Evolutionary conservation across 2,888 invertebrate species (phyloP).

Genomic region (Lasioglossum leucozonium): DNA sequence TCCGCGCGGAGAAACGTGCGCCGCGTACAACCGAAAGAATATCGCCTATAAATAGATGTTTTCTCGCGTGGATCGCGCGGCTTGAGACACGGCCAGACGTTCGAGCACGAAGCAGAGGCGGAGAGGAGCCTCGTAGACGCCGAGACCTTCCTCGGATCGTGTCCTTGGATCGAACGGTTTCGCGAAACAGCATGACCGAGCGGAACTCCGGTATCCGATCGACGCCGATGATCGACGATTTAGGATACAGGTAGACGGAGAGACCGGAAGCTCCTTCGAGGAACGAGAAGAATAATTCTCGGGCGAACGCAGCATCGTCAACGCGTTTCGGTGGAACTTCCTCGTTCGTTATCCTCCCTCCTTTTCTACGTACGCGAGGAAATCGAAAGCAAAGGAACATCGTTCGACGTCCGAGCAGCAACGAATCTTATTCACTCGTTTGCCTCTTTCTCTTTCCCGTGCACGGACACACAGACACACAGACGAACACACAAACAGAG

Average conservation of each 20-base stretch:
- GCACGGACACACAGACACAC: no score
- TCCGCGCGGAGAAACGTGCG: slow-evolving; percentile 49
- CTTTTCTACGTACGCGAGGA: slow-evolving; percentile 45
- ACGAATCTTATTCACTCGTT: slow-evolving; percentile 56
- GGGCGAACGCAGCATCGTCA: background rate
- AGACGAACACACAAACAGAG: no score
- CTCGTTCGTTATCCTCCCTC: slow-evolving; percentile 23
- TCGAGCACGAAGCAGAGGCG: slow-evolving; percentile 1
- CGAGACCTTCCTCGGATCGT: slow-evolving; percentile 39
- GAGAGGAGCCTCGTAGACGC: slow-evolving; percentile 35
- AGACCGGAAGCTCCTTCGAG: slow-evolving; percentile 5
- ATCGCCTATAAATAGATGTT: slow-evolving; percentile 67
- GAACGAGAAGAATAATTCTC: background rate
- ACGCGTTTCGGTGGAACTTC: slow-evolving; percentile 15
- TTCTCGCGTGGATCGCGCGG: slow-evolving; percentile 58
- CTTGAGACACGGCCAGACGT: slow-evolving; percentile 49
- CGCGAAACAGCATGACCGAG: slow-evolving; percentile 29
- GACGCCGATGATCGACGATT: slow-evolving; percentile 14
- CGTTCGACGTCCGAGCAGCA: slow-evolving; percentile 53
- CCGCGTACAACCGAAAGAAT: slow-evolving; percentile 19
- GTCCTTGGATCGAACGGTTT: slow-evolving; percentile 53
- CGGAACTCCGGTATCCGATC: background rate
- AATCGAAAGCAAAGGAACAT: slow-evolving; percentile 13
- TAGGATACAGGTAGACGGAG: slow-evolving; percentile 44
- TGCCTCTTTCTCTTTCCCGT: background rate